Base-by-base conservation (phyloP, 2,888 invertebrate species). In the Hecatera dysodea region DNA sequence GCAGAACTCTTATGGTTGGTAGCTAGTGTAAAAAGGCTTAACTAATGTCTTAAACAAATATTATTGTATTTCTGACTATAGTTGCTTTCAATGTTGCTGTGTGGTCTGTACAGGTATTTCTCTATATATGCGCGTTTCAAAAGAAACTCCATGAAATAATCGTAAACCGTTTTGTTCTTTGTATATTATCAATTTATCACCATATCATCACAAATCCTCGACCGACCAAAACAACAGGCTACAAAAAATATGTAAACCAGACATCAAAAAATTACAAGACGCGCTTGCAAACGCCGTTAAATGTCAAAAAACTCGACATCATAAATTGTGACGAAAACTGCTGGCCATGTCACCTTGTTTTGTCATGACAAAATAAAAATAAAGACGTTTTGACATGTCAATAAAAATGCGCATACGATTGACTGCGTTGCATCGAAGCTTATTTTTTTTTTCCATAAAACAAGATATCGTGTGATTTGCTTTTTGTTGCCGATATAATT, bases 321-420 rank as follows among this genome's bases (percentile, higher is more conserved):
- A 66, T 81, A 75, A 80, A 80, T 80, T 62, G 22, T 67, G 53
- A 56, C 11, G 50, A 44, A 61, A 64, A 52, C 64, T 39, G 61
- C 12, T 44, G 24, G 59, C 74, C 56, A 69, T 44, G 79, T 67
- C 79, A 67, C 11, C 44, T 50, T 68, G 67, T 71, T 61, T 50
- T 67, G 66, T 53, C 48, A 57, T 67, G 67, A 71, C 67, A 69
- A 68, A 68, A 80, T 81, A 74, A 69, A 68, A 68, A 80, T 81
- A 74, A 71, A 77, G 81, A 81, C 68, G 15, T 74, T 68, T 63
- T 74, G 80, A 81, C 77, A 17, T 52, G 52, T 67, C 71, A 73
- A 79, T 77, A 75, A 80, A 77, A 71, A 80, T 77, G 81, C 78
- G 71, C 74, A 72, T 72, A 60, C 42, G 66, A 46, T 77, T 78